Base-by-base conservation (phyloP, 2,888 invertebrate species). In the Anthrax anthrax region DNA sequence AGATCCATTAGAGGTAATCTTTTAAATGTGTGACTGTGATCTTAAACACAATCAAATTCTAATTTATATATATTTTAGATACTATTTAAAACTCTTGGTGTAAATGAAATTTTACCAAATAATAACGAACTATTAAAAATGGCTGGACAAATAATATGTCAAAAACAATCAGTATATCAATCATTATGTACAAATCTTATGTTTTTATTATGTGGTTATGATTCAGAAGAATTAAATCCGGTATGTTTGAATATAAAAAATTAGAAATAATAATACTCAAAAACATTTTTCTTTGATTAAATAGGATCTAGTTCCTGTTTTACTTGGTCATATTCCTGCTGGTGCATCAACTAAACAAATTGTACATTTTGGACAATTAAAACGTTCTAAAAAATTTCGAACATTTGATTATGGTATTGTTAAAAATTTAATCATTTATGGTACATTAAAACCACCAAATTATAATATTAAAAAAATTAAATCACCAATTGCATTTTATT, bases 281-380 rank as follows among this genome's bases (percentile, higher is more conserved):
- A n/a, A n/a, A n/a, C n/a, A 8, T 18, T n/a, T n/a, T n/a, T 23
- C 23, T 34, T 18, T 39, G 12, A 32, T 17, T 32, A n/a, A n/a
- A 32, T 12, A 32, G 29, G 12, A 9, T 32, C 12, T 32, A 51
- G 54, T 79, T 45, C 77, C 78, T 2, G 63, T 75, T 1, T 73
- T 81, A 49, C 56, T 77, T 19, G 63, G 65, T 42, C 76, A 78
- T 52, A 67, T 70, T 10, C 80, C 81, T 2, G 76, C 80, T 3
- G 80, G 80, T 3, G 70, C 76, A 1, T 80, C 80, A 1, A 69
- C 73, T 0, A 74, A 75, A 60, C 75, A 81, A 57, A 56, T 82
- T 0, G 64, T 74, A 2, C 84, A 84, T 62, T 84, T 74, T 57
- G 65, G 65, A 1, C 73, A 74, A 57, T 69, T 18, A 74, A 75